Conservation (phyloP, 1,140 invertebrate genomes). For the Whitmania pigra region DNA sequence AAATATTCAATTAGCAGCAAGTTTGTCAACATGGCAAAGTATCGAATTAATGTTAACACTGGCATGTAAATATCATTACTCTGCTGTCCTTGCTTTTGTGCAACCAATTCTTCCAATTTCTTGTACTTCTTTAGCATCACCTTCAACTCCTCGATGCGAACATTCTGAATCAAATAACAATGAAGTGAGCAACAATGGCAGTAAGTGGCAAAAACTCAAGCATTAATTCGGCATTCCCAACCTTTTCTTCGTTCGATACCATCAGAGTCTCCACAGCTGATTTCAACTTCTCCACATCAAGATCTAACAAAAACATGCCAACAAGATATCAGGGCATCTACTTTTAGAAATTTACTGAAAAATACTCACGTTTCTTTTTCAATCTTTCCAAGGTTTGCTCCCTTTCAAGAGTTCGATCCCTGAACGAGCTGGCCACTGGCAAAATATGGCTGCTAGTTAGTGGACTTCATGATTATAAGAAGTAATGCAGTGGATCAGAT, state of each 20-base stretch:
- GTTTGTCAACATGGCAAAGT: too few relatives aligned
- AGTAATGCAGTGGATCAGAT: too few relatives aligned
- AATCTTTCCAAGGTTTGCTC: constrained; percentile 38
- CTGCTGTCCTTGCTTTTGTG: constrained; percentile 36
- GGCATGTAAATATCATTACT: constrained; percentile 21
- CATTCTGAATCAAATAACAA: constrained; percentile 33
- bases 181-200: not conserved
- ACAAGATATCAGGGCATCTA: not conserved
- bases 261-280: constrained; percentile 45
- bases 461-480: too few relatives aligned
- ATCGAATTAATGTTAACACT: too few relatives aligned
- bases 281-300: constrained; percentile 46
- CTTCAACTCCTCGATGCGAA: constrained; percentile 43
- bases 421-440: constrained; percentile 17
- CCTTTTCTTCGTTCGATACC: constrained; percentile 47
- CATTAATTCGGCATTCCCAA: constrained; percentile 24
- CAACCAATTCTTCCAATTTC: constrained; percentile 37
- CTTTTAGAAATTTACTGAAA: not conserved
- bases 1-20: too few relatives aligned
- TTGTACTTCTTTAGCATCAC: constrained; percentile 40
- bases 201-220: not conserved
- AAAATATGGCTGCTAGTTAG: too few relatives aligned
- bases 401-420: constrained; percentile 32
- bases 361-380: constrained; percentile 38
- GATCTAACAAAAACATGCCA: constrained; percentile 32